Base-by-base conservation (phyloP, 2,797 vertebrate genomes). In the Meriones psammophilus region DNA sequence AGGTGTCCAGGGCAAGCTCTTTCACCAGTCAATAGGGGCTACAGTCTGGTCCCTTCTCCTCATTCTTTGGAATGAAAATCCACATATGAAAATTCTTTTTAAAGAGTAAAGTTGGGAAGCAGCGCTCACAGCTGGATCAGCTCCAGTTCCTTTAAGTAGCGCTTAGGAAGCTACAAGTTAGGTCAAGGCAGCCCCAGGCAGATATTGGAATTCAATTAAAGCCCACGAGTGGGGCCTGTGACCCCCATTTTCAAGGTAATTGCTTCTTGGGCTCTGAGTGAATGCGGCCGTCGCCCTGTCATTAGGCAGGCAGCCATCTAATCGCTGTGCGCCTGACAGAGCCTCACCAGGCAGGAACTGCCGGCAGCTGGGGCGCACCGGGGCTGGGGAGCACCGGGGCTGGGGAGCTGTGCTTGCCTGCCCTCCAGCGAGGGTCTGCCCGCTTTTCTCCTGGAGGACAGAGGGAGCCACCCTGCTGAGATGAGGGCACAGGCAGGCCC, bases 151-250 rank as follows among this genome's bases (percentile, higher is more conserved):
- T 97, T 92, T 94, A 90, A 95, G 98, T 93, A 90, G 97, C 96
- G 88, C 98, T 98, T 98, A 97, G 98, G 98, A 98, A 93, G 98
- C 97, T 98, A 64, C 96, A 66, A 96, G 96, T 81, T 95, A 97
- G 98, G 99, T 98, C 98, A 97, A 86, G 97, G 98, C 98, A 98
- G 98, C 98, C 98, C 80, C 94, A 99, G 98, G 97, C 98, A 98
- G 98, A 99, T 99, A 98, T 98, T 98, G 99, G 99, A 98, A 99
- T 99, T 99, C 98, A 98, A 98, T 99, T 99, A 98, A 98, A 98
- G 98, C 98, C 98, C 98, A 98, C 96, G 98, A 99, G 98, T 97
- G 96, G 97, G 97, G 98, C 99, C 99, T 97, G 92, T 98, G 98
- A 98, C 99, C 99, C 98, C 98, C 97, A 97, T 99, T 99, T 99